Base-by-base conservation (phyloP, 2,113 vertebrate genomes). In the Halcyon malimbica region DNA sequence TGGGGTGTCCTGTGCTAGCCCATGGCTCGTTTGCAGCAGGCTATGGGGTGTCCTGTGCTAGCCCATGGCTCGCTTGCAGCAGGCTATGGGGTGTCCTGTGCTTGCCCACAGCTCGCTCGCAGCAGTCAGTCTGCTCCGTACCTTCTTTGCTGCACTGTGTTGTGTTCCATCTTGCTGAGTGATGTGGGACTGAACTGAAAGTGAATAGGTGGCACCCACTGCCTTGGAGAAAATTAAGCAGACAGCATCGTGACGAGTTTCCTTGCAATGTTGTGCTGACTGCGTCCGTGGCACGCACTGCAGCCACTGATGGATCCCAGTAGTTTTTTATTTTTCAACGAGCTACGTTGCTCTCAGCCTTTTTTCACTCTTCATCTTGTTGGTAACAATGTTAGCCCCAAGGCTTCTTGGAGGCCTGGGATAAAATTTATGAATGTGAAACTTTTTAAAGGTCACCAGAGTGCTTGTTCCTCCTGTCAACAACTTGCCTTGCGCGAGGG, bases 341-440 rank as follows among this genome's bases (percentile, higher is more conserved):
- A 60, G 21, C 37, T 82, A 23, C 70, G 4, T 31, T 33, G 37
- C 64, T 75, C 24, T 87, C 76, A 44, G 46, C 10, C 17, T 42
- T 89, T 86, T 87, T 20, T 62, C 44, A 60, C 24, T 53, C 46
- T 83, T 80, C 12, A 1, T 74, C 56, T 74, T 35, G n/a, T 50
- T 65, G 18, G 18, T 16, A 83, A 25, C 15, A 74, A 56, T 0
- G 0, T 5, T 42, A 67, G 35, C 44, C 54, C 41, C 37, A 73
- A 31, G 24, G 86, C 41, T 89, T 91, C 67, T n/a, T 41, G n/a
- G 53, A 44, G 48, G 56, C 26, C 76, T 54, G 59, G 33, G 56
- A 79, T 63, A 64, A 85, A 57, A 83, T 60, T 80, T 91, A 78
- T 37, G 10, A 87, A 92, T 86, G 63, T 81, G 60, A 89, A 94